These are phyloP conservation scores for Hippopotamus amphibius DNA, from an alignment of 2,113 vertebrate genomes.

Conservation along the genomic window DNA sequence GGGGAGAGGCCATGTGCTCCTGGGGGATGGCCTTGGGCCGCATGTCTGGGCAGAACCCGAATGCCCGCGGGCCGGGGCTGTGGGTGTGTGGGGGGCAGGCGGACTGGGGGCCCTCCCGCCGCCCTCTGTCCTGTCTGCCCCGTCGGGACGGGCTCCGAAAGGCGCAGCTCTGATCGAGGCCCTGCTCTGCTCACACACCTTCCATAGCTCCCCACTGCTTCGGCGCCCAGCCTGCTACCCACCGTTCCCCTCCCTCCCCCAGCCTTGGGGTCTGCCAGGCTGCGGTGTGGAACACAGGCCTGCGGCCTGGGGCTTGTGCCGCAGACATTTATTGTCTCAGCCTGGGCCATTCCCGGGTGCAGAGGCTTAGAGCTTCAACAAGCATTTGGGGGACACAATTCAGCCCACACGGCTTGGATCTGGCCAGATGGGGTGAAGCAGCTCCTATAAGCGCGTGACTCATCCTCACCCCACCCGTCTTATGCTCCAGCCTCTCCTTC, in stretches of 20 bases:
- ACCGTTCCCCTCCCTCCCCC: accelerated
- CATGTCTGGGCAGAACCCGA: background rate
- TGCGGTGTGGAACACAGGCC: accelerated
- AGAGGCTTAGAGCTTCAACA: background rate
- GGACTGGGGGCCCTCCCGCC: background rate
- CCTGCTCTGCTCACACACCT: background rate
- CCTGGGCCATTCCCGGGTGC: background rate
- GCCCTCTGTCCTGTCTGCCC: background rate
- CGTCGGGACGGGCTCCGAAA: background rate
- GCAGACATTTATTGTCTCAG: accelerated
- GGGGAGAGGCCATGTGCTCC: background rate
- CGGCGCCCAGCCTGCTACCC: accelerated
- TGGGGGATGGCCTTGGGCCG: background rate
- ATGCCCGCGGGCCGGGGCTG: background rate
- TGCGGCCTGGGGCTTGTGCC: accelerated
- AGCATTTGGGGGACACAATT: accelerated
- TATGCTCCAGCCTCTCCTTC: background rate
- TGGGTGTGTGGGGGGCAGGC: background rate
- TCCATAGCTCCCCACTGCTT: accelerated
- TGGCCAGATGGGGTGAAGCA: background rate
- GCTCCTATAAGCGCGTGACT: background rate
- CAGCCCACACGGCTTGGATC: too few relatives aligned
- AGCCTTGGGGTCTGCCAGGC: background rate
- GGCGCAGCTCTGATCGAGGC: accelerated
- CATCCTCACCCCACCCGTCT: accelerated